Conservation (phyloP, 2,797 vertebrate genomes). For the Helarctos malayanus region DNA sequence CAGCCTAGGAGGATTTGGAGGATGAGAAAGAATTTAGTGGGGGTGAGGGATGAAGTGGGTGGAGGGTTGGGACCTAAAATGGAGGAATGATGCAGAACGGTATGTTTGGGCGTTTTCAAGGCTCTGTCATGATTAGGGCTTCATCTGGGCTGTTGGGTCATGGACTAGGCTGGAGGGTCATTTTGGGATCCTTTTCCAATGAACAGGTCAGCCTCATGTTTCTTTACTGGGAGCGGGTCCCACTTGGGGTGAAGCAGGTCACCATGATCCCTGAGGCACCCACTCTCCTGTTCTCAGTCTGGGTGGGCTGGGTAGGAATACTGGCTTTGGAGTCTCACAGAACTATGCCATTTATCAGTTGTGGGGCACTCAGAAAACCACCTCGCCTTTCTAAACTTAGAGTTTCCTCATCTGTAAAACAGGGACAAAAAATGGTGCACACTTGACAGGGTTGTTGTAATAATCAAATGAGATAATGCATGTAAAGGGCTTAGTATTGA, state of each 20-base stretch:
- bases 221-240: background rate
- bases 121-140: background rate
- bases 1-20: background rate
- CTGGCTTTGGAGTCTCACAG: background rate
- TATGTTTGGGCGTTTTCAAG: background rate
- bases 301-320: background rate
- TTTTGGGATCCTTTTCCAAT: background rate
- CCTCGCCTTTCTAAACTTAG: background rate
- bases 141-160: background rate
- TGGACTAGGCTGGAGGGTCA: background rate
- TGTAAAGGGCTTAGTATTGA: background rate
- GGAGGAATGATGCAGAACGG: background rate
- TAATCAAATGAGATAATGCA: background rate
- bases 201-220: background rate
- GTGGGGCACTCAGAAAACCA: background rate
- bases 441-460: background rate
- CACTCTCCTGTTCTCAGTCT: background rate
- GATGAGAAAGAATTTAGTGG: background rate
- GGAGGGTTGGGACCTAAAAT: background rate
- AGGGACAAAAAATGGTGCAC: background rate
- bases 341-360: background rate
- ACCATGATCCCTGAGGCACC: fast-evolving
- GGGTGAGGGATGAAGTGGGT: background rate
- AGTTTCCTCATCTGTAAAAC: background rate
- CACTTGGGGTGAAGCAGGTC: background rate